phyloP scores from a whole-genome alignment of 2,888 invertebrate genomes.

The Busseola fusca region DNA sequence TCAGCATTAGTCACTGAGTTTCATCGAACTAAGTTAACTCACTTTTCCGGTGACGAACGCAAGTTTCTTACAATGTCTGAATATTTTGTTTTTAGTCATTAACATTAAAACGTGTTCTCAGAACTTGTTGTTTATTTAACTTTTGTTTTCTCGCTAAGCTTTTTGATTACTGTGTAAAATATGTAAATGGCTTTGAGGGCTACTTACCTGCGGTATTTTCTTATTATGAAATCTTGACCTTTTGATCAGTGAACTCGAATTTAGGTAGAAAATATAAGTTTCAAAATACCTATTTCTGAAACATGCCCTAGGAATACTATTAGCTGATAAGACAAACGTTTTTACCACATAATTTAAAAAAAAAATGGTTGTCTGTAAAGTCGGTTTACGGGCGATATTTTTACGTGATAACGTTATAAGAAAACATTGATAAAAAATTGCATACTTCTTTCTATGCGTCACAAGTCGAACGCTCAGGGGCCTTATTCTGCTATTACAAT shows the following conservation, averaged over 20 bases:
- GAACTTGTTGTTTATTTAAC: constrained; percentile 20
- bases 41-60: constrained; percentile 37
- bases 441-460: too few species aligned
- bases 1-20: constrained; percentile 40
- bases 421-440: too few species aligned
- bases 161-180: constrained; percentile 23
- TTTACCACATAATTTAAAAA: too few species aligned
- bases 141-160: constrained; percentile 32
- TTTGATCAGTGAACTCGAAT: constrained; percentile 3
- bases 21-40: constrained; percentile 33
- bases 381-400: too few species aligned
- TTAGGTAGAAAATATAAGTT: too few species aligned
- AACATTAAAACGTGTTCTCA: constrained; percentile 18
- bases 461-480: too few species aligned
- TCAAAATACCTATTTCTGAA: too few species aligned
- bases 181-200: constrained; percentile 29
- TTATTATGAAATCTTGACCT: constrained; percentile 3
- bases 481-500: too few species aligned
- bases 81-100: constrained; percentile 25
- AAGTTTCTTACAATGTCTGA: constrained; percentile 14
- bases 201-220: neutral
- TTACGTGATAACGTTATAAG: too few species aligned
- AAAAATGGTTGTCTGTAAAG: too few species aligned
- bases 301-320: too few species aligned
- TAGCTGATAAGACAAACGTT: too few species aligned